A percentile compares a stretch with the other conserved stretches of the same genome.
These are phyloP conservation scores for Melitaea cinxia DNA, from an alignment of 1,140 invertebrate species.

Conservation along the genomic window DNA sequence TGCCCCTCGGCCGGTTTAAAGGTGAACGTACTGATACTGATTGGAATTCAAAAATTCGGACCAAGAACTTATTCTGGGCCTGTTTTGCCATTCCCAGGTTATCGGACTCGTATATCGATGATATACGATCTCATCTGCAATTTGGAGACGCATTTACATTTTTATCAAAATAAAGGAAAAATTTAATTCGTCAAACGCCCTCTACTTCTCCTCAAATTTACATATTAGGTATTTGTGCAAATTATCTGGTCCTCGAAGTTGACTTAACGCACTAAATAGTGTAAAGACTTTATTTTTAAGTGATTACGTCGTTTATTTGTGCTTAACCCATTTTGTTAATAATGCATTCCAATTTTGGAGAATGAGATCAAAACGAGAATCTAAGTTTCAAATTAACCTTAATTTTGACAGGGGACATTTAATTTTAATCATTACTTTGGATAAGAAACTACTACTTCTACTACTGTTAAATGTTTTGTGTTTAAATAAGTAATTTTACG, in stretches of 20 bases:
- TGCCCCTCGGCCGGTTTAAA: conserved; percentile 71
- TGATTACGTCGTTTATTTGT: conserved; percentile 18
- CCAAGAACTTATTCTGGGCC: conserved; percentile 65
- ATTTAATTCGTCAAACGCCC: conserved; percentile 28
- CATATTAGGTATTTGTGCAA: conserved; percentile 24
- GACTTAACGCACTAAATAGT: not conserved
- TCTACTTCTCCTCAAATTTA: conserved; percentile 31
- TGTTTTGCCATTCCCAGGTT: conserved; percentile 67
- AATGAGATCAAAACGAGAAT: not conserved
- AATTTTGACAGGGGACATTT: conserved; percentile 13
- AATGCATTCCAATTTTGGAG: conserved; percentile 19
- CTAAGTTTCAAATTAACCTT: conserved; percentile 38
- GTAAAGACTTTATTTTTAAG: not conserved
- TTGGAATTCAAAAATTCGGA: conserved; percentile 72
- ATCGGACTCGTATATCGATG: conserved; percentile 62
- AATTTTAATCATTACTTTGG: not conserved
- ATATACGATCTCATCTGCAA: conserved; percentile 60
- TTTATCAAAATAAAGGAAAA: conserved; percentile 26
- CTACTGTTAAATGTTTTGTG: not conserved
- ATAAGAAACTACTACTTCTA: conserved; percentile 1
- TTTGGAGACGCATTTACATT: conserved; percentile 44
- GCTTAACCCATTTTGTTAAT: conserved; percentile 36
- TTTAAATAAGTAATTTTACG: not conserved
- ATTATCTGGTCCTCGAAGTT: not conserved
- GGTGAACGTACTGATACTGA: conserved; percentile 72